Evolutionary conservation across 2,888 invertebrate genomes (phyloP), one percentile per base, ranked within the genome.

Genomic region (Pseudococcus viburni): DNA sequence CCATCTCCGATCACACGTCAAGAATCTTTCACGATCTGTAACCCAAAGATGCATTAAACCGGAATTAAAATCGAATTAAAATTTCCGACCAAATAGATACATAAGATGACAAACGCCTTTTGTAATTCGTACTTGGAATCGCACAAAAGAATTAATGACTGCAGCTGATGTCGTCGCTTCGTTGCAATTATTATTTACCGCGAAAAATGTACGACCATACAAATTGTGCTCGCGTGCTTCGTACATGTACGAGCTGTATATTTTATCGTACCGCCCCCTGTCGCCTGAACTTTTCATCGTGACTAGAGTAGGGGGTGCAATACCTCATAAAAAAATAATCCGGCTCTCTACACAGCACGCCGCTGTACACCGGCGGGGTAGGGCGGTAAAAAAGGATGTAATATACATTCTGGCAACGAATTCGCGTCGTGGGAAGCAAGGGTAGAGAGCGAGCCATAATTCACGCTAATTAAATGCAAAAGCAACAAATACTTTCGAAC

Each of bases 401-500:
- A 64, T 68, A 68, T 68, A 59, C 59, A 73, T 73, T 73, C 73
- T 33, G 33, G 73, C 17, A 73, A 73, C 73, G 73, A 73, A 64
- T 64, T 64, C 64, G 73, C 73, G 17, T 73, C 7, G 17, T 3
- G 33, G 17, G 33, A 12, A 6, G 73, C 73, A 73, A 33, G 26
- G 39, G 33, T 26, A n/a, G 73, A 7, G 8, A 26, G 26, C 17
- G 73, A 33, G 73, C 73, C 15, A 83, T 83, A 83, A 83, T 83
- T 83, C 46, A 83, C 46, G 46, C 80, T 83, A 83, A 83, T 83
- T 83, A 83, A 83, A 83, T 83, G 80, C 80, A 83, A 83, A 83
- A 83, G 80, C 80, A 83, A 83, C 80, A 83, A 83, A 83, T 83
- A 83, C 80, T 83, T 83, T 46, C 19, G 80, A 46, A 83, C n/a